phyloP scores from a whole-genome alignment of 2,888 invertebrate genomes.

The Ophion ventricosus region DNA sequence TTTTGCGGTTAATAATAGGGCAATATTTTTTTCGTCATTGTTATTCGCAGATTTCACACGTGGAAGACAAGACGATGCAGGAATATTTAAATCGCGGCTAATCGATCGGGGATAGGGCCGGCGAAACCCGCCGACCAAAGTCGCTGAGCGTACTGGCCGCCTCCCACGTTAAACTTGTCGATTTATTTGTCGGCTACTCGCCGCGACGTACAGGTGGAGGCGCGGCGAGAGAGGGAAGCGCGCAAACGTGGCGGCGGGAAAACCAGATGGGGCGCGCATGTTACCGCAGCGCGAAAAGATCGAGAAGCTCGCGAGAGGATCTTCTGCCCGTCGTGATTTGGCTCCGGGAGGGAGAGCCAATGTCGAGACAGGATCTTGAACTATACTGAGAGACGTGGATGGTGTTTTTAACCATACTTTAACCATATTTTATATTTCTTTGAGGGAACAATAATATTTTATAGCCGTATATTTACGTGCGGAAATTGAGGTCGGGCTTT shows the following conservation, averaged over 20 bases:
- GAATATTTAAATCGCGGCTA: slow-evolving; percentile 2
- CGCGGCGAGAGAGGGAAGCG: slow-evolving; percentile 52
- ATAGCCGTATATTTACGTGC: no score
- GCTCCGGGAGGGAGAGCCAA: background rate
- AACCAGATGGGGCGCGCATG: slow-evolving; percentile 10
- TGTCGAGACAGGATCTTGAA: no score
- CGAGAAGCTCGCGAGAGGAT: slow-evolving; percentile 7
- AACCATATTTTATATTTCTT: no score
- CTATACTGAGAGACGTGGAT: no score
- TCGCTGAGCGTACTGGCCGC: slow-evolving; percentile 73
- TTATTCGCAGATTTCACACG: background rate
- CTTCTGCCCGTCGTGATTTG: background rate
- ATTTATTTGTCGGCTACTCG: slow-evolving; percentile 47
- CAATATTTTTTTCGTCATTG: background rate
- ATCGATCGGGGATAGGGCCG: no score
- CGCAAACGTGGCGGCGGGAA: slow-evolving; percentile 20
- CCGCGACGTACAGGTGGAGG: slow-evolving; percentile 48
- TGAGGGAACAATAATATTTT: no score
- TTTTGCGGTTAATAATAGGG: background rate
- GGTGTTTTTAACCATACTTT: no score
- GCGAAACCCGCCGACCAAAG: slow-evolving; percentile 69
- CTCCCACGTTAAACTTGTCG: slow-evolving; percentile 67
- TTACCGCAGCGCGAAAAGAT: slow-evolving; percentile 5
- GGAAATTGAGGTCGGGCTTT: no score
- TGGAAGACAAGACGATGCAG: background rate